Base-by-base conservation (phyloP, 2,888 invertebrate genomes). In the Atherix ibis region DNA sequence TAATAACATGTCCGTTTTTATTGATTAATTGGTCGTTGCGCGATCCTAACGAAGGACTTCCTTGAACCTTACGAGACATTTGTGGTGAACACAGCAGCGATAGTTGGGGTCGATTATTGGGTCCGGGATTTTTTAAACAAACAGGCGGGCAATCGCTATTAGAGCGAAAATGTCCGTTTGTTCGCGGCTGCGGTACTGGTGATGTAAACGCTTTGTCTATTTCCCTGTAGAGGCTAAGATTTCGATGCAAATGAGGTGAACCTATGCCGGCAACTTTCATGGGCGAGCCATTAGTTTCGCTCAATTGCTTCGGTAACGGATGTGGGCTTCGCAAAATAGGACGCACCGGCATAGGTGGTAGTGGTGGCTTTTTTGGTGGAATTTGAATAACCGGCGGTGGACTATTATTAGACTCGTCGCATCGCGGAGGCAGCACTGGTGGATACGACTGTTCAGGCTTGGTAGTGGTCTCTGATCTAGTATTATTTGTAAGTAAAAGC, bases 361-460 rank as follows among this genome's bases (percentile, higher is more conserved):
- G 53, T 18, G 78, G 77, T 24, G 78, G 78, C 55, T 78, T 80
- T 50, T 76, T 76, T 8, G 77, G 77, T 17, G 75, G 73, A 34
- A 46, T 47, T 51, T 53, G 51, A 51, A 56, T 56, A 50, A 45
- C 43, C 22, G 48, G 40, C 8, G 45, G 41, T n/a, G 41, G 33
- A 34, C 45, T 40, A 18, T 27, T 44, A 28, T 17, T 18, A 10
- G 14, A 28, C 10, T 38, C 40, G 12, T 39, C 37, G 22, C 30
- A 34, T 10, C 43, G 26, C 35, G 47, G 48, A 24, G 47, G 46
- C 31, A 47, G 22, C n/a, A 36, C 28, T 14, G 46, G 56, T 55
- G 46, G 58, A 55, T 34, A 24, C 12, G 14, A 31, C 18, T 30
- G 27, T 8, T 32, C 18, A n/a, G n/a, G n/a, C 5, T 18, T 8